These are phyloP conservation scores for Suncus etruscus DNA, from an alignment of 2,113 vertebrate genomes.

Conservation along the genomic window DNA sequence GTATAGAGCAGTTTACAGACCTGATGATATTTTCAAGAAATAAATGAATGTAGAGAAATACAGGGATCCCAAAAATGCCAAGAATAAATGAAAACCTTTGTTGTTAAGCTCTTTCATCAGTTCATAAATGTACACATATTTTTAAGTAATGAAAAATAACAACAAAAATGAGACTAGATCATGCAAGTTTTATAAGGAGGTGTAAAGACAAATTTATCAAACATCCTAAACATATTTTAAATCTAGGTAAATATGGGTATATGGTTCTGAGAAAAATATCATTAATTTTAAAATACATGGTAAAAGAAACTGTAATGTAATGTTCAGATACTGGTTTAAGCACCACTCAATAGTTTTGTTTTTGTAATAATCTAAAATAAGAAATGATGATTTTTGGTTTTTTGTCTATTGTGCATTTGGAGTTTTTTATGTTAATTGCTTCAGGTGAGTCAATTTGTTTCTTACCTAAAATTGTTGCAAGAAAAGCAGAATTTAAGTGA, in stretches of 20 bases:
- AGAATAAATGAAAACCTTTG: conserved; percentile 65
- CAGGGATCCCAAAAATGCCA: conserved; percentile 63
- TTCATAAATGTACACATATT: background rate
- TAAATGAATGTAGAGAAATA: conserved; percentile 42
- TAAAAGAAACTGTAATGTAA: background rate
- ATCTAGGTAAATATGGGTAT: background rate
- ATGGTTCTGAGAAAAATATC: background rate
- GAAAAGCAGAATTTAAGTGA: conserved; percentile 29
- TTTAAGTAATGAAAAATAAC: conserved; percentile 8
- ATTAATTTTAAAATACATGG: background rate
- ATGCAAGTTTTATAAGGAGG: background rate
- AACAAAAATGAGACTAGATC: background rate
- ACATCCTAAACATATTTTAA: background rate
- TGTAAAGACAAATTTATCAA: conserved; percentile 9
- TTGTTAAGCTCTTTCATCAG: conserved; percentile 26
- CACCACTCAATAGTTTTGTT: background rate
- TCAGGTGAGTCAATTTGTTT: conserved; percentile 20
- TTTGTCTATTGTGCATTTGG: background rate
- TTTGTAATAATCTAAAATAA: conserved; percentile 1
- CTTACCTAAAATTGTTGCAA: conserved; percentile 43
- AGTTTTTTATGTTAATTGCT: conserved; percentile 6
- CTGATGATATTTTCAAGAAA: conserved; percentile 57
- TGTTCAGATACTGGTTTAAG: background rate
- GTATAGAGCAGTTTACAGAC: conserved; percentile 14
- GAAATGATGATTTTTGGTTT: conserved; percentile 11